phyloP scores from a whole-genome alignment of 1,140 invertebrate species.

The Pygmarrhopalites habei region DNA sequence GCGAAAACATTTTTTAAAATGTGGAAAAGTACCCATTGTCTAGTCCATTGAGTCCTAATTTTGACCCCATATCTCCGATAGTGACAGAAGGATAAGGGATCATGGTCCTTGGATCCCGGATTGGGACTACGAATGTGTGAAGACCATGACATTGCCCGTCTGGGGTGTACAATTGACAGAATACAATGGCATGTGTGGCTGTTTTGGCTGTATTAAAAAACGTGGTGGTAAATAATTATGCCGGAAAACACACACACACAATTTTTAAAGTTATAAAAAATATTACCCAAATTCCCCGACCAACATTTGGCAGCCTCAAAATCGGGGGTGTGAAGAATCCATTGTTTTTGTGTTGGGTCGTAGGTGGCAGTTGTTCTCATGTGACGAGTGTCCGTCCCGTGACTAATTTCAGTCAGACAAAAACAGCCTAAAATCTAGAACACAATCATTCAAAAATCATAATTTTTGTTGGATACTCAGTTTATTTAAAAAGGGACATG shows the following conservation, averaged over 20 bases:
- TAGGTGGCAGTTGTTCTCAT: constrained; percentile 86
- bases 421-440: constrained; percentile 67
- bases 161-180: constrained; percentile 54
- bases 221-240: too few species aligned
- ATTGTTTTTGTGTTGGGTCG: constrained; percentile 66
- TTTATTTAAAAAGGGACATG: not conserved
- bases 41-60: constrained; percentile 76
- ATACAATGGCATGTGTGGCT: constrained; percentile 53
- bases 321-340: constrained; percentile 83
- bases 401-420: constrained; percentile 83
- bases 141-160: constrained; percentile 75
- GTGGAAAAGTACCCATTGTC: constrained; percentile 66
- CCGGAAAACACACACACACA: not conserved
- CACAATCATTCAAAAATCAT: not conserved
- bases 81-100: constrained; percentile 59
- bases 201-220: constrained; percentile 45
- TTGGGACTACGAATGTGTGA: constrained; percentile 74
- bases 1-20: too few species aligned
- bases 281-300: constrained; percentile 76
- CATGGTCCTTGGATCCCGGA: constrained; percentile 68
- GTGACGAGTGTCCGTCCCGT: constrained; percentile 87
- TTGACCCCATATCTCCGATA: constrained; percentile 76
- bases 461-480: not conserved
- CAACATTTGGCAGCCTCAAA: constrained; percentile 94
- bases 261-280: not conserved